Evolutionary conservation across 2,113 vertebrate species (phyloP), one percentile per base, ranked within the genome.

Genomic region (Tragelaphus scriptus): DNA sequence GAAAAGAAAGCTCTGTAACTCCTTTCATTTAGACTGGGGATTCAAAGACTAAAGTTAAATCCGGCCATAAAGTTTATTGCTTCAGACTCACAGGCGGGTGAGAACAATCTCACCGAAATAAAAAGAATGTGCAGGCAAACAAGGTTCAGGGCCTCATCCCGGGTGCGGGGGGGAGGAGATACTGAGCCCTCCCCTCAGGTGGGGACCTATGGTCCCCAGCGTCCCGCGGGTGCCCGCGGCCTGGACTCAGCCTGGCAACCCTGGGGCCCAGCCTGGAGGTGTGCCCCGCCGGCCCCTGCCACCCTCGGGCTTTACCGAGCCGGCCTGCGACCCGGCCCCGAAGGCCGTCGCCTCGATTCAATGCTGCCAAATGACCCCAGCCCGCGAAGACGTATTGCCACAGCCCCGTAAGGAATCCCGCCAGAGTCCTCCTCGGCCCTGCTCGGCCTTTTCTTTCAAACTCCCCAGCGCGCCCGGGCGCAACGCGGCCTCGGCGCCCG

Each of bases 21-120:
- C 98, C 98, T 99, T 98, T 98, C 98, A 99, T 99, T 99, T 98
- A 99, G 98, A 98, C 98, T 98, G 98, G 96, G 98, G 98, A 99
- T 99, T 99, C 99, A 99, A 99, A 99, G 98, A 98, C 97, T 98
- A 94, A 98, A 99, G 98, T 98, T 99, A 99, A 99, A 99, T 99
- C 99, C 99, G 99, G 99, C 98, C 99, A 99, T 99, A 99, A 99
- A 99, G 98, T 99, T 99, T 99, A 99, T 99, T 99, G 99, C 99
- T 99, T 98, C 97, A 98, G 98, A 99, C 98, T 99, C 99, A 98
- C 99, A 99, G 98, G 98, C 98, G 98, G 98, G 99, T 99, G 99
- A 99, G 99, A 99, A 99, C 95, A 98, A 98, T 98, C 96, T 92
- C 98, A 98, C 98, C 98, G 97, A 99, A 98, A 98, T 98, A 99